phyloP scores from a whole-genome alignment of 2,888 invertebrate genomes.

The Bombylius major region DNA sequence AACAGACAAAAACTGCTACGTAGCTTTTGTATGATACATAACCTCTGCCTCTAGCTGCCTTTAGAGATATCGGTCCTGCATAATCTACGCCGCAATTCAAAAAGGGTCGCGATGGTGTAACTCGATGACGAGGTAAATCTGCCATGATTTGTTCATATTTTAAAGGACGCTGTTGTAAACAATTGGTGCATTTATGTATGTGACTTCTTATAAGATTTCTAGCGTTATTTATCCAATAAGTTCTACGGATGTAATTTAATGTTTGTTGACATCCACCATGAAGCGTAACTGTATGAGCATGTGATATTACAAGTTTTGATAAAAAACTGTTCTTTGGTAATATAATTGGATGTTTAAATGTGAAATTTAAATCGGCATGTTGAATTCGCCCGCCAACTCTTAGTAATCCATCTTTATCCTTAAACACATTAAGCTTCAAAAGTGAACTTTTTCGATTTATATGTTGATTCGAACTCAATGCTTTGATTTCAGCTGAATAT shows the following conservation, averaged over 20 bases:
- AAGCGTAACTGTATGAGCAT: conserved; percentile 7
- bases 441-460: too few species aligned
- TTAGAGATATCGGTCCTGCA: background rate
- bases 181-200: conserved; percentile 9
- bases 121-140: too few species aligned
- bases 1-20: background rate
- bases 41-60: background rate
- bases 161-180: background rate
- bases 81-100: background rate
- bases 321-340: too few species aligned
- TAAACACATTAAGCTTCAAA: too few species aligned
- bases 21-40: background rate
- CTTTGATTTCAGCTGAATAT: too few species aligned
- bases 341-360: too few species aligned
- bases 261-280: conserved; percentile 16
- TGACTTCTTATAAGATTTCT: conserved; percentile 2
- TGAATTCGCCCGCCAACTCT: too few species aligned
- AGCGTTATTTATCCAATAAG: conserved; percentile 16
- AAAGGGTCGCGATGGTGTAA: background rate
- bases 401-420: too few species aligned
- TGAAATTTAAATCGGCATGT: too few species aligned
- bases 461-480: too few species aligned
- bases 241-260: conserved; percentile 9
- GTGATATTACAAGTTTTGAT: background rate
- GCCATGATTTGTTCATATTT: too few species aligned